Conservation (phyloP, 2,797 vertebrate species). For the Pangasius sanitwongsei region DNA sequence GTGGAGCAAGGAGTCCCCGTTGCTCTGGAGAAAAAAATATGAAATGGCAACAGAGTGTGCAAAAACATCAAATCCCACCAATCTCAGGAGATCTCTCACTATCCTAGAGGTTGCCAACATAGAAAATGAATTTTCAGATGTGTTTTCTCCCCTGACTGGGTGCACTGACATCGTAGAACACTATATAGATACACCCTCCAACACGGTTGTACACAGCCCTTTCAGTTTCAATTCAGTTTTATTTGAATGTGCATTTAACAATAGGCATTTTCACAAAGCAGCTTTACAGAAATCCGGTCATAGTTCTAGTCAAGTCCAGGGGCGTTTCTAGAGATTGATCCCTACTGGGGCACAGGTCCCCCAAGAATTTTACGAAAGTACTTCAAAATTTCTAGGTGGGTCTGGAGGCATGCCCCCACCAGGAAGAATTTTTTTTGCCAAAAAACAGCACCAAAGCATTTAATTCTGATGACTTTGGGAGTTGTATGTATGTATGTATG, state of each 20-base stretch:
- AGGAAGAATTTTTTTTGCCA: too few relatives aligned
- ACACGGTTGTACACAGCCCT: background rate
- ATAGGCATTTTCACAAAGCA: background rate
- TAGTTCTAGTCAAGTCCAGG: background rate
- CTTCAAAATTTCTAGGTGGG: too few relatives aligned
- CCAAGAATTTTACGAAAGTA: too few relatives aligned
- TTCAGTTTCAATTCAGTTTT: background rate
- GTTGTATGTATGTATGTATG: too few relatives aligned
- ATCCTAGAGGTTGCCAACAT: background rate
- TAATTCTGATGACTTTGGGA: too few relatives aligned
- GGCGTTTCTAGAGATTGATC: too few relatives aligned
- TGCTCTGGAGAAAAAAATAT: background rate
- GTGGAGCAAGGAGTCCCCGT: background rate
- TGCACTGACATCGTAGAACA: background rate
- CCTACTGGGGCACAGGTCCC: too few relatives aligned
- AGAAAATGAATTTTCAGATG: background rate
- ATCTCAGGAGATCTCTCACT: background rate
- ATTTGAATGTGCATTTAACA: background rate
- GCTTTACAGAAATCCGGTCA: background rate
- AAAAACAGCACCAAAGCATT: too few relatives aligned
- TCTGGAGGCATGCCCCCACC: too few relatives aligned
- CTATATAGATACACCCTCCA: background rate
- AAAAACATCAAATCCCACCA: background rate
- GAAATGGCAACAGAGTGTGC: background rate
- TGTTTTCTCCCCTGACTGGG: background rate